Base-by-base conservation (phyloP, 2,113 vertebrate species). In the Syngnathus floridae region DNA sequence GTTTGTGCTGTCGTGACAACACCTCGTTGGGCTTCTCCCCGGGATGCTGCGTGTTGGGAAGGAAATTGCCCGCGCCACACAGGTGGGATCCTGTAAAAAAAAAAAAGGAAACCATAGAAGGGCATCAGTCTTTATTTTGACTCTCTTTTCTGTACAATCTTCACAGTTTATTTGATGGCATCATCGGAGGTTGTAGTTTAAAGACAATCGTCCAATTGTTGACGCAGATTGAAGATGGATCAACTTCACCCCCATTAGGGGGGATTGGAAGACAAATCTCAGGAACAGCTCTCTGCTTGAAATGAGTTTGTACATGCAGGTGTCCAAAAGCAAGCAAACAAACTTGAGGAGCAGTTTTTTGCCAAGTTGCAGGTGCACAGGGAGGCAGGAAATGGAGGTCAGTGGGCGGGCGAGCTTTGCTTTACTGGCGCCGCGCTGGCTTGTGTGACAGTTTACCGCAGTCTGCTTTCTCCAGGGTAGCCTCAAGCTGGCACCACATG, bases 1-100 rank as follows among this genome's bases (percentile, higher is more conserved):
- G 78, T 80, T 82, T 80, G 72, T 55, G 81, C 82, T 77, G 81
- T 79, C 82, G 57, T 77, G 81, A 83, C 85, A 77, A 81, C 85
- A 79, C 83, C 80, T 79, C 70, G 76, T 83, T 82, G 62, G 67
- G 73, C 66, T 64, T 69, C 43, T 69, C 69, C 51, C n/a, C 60
- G 19, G 70, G 65, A 78, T 57, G 72, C 69, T 73, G 76, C 77
- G 56, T n/a, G 21, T 5, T 22, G 16, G 7, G 49, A 79, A 71
- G 71, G 82, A 74, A 84, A 76, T 72, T 52, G 63, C 67, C 66
- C 70, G 66, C 69, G 80, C 68, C 46, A 58, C 54, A 38, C 61
- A 62, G 70, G 62, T 55, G 57, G 67, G 71, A 70, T 69, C 73
- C 49, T 52, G 59, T 66, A 59, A 69, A 82, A 84, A 52, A 79